phyloP scores from a whole-genome alignment of 35 echinoderm and acorn worm genomes.

The Heliocidaris tuberculata region DNA sequence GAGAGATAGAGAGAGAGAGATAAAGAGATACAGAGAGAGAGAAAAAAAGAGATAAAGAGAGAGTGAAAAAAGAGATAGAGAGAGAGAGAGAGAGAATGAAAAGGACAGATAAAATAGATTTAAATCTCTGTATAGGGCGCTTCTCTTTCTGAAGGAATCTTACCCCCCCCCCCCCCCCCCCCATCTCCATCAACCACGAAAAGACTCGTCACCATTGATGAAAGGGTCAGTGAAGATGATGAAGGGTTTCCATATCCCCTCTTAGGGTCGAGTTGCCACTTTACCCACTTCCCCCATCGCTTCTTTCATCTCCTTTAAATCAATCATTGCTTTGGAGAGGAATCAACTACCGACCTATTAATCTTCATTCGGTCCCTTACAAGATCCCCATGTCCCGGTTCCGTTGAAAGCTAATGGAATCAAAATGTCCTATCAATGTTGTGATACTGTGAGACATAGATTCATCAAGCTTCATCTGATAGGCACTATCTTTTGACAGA shows the following conservation, averaged over 20 bases:
- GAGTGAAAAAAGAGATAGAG: background rate
- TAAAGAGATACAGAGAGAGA: background rate
- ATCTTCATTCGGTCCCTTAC: background rate
- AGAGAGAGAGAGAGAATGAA: background rate
- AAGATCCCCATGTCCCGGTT: background rate
- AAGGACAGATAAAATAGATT: background rate
- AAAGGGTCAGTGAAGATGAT: slow-evolving; percentile 24
- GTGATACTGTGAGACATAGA: background rate
- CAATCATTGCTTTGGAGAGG: background rate
- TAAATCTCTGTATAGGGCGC: background rate
- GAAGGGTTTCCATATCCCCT: background rate
- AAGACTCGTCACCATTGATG: background rate
- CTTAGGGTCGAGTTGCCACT: background rate
- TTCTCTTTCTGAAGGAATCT: background rate
- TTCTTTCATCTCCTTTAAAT: background rate
- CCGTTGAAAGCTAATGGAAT: slow-evolving; percentile 10
- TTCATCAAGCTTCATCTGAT: background rate
- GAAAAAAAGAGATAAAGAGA: background rate
- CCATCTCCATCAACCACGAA: background rate
- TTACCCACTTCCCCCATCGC: background rate
- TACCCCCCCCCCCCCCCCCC: background rate
- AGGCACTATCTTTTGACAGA: no score
- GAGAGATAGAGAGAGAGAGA: background rate
- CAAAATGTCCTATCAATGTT: background rate
- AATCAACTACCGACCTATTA: background rate